These are phyloP conservation scores for Euclidia mi DNA, from an alignment of 2,888 invertebrate genomes.

Conservation along the genomic window DNA sequence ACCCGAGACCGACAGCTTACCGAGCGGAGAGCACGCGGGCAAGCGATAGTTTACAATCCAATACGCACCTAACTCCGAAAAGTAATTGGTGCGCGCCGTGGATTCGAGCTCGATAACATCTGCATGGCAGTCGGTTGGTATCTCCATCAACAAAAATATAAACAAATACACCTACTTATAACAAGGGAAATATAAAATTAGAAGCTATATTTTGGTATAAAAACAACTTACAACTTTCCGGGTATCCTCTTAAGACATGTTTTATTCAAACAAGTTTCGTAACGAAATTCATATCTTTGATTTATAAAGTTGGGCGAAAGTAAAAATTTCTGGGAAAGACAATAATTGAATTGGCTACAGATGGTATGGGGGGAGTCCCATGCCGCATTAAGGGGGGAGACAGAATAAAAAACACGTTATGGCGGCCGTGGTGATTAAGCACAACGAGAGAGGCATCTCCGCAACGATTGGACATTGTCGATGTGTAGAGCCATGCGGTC, in stretches of 20 bases:
- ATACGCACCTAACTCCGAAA: too few species aligned
- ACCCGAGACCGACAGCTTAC: too few species aligned
- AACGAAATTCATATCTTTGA: constrained; percentile 29
- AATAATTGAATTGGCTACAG: constrained; percentile 27
- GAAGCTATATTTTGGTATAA: constrained; percentile 21
- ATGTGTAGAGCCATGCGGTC: constrained; percentile 36
- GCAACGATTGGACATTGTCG: constrained; percentile 49
- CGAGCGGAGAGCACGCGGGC: too few species aligned
- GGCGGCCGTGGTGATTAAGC: constrained; percentile 58
- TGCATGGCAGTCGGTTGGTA: too few species aligned
- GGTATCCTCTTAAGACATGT: constrained; percentile 32
- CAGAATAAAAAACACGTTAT: constrained; percentile 59
- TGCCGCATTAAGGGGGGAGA: constrained; percentile 28
- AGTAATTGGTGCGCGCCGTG: too few species aligned
- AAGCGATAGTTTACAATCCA: too few species aligned
- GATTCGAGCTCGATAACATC: too few species aligned
- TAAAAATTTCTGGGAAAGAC: constrained; percentile 16
- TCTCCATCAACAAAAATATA: neutral
- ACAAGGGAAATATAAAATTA: constrained; percentile 26
- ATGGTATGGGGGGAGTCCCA: constrained; percentile 23
- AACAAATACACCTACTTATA: neutral
- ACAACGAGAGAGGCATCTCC: constrained; percentile 52
- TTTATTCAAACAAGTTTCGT: constrained; percentile 39
- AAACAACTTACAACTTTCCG: constrained; percentile 31
- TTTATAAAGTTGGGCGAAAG: constrained; percentile 27